Percentiles rank a stretch among this genome's conserved stretches.
Evolutionary conservation across 1,140 invertebrate species (phyloP).

Genomic region (Brachionus rubens): DNA sequence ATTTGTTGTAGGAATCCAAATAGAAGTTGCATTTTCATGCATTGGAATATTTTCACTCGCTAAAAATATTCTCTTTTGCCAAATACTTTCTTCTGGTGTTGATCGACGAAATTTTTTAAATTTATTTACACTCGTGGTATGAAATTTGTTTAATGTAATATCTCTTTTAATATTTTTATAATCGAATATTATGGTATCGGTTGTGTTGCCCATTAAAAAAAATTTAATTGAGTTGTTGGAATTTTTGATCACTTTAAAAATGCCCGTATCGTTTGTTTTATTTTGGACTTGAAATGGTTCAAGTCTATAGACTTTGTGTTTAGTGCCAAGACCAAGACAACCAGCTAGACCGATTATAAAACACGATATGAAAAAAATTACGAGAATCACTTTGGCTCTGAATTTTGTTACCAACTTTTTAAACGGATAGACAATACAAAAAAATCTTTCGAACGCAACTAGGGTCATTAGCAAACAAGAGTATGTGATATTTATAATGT

Average conservation of each 20-base stretch:
- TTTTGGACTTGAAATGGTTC: background rate
- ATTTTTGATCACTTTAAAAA: background rate
- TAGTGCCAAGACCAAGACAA: constrained; percentile 18
- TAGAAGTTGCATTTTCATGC: background rate
- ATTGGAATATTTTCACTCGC: constrained; percentile 9
- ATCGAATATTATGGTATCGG: background rate
- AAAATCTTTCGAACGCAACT: constrained; percentile 35
- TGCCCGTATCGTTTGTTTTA: background rate
- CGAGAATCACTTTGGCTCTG: constrained; percentile 11
- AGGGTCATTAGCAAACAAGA: constrained; percentile 44
- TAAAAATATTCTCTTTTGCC: background rate
- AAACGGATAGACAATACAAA: constrained; percentile 43
- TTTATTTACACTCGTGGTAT: no score
- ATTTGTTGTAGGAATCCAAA: constrained; percentile 26
- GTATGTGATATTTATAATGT: constrained; percentile 43
- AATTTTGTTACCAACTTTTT: background rate
- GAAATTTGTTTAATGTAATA: no score
- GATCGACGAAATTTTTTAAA: no score
- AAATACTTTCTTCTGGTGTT: background rate
- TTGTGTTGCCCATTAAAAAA: background rate
- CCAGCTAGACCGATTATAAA: background rate
- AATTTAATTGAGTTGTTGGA: background rate
- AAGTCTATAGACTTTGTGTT: background rate
- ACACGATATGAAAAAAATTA: background rate
- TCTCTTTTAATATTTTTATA: background rate